Conservation (phyloP, 1,140 invertebrate genomes). For the Mercenaria mercenaria region DNA sequence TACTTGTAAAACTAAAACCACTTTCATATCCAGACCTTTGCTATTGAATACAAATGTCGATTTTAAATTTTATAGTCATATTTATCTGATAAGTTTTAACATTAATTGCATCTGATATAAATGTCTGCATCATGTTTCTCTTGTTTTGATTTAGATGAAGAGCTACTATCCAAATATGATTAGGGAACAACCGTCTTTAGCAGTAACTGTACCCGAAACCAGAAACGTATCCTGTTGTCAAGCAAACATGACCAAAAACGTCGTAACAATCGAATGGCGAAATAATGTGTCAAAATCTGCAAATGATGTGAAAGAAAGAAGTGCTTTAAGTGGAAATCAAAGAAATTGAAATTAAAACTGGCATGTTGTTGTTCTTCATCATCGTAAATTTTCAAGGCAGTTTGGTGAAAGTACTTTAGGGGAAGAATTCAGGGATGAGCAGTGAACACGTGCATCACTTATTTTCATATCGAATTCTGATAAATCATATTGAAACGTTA, state of each 20-base stretch:
- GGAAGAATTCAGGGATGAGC: no score
- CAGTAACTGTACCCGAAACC: background rate
- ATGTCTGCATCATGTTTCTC: background rate
- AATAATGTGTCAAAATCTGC: background rate
- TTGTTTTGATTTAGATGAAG: constrained; percentile 74
- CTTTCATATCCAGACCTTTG: background rate
- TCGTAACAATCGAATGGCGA: background rate
- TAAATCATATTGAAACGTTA: no score
- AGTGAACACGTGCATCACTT: no score
- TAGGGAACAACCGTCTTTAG: constrained; percentile 60
- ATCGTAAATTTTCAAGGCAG: no score
- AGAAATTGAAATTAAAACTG: background rate
- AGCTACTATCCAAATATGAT: constrained; percentile 78
- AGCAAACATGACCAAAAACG: background rate
- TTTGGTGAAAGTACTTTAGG: no score
- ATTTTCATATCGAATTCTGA: no score
- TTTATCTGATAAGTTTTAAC: background rate
- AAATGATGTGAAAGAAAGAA: constrained; percentile 5
- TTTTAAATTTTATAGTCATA: background rate
- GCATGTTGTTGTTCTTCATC: background rate
- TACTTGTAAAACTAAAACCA: background rate
- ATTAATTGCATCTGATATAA: background rate
- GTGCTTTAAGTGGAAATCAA: background rate
- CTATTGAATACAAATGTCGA: no score
- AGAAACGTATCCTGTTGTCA: background rate